Base-by-base conservation (phyloP, 2,797 vertebrate genomes). In the Lithobates sylvaticus region DNA sequence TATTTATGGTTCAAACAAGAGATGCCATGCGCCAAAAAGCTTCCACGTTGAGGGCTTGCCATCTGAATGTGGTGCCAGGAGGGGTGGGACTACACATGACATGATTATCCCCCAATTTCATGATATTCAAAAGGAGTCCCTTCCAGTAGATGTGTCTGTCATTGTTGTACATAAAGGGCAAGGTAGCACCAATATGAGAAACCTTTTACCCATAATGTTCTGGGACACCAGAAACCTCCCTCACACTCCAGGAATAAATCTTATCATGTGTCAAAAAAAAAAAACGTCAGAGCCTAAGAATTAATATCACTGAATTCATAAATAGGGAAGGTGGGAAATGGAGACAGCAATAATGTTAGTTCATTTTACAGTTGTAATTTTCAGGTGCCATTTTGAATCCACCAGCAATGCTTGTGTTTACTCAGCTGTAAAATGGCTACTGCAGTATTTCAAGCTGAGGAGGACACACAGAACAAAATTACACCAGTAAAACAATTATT, bases 401-500 rank as follows among this genome's bases (percentile, higher is more conserved):
- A 16, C 27, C 5, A 39, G 7, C 23, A 29, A 71, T n/a, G 34
- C 69, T 39, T 34, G 12, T 36, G 7, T 71, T 71, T 71, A 23
- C 34, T 15, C 5, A 4, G 13, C 50, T 70, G 2, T 77, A n/a
- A 68, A 79, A 70, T 70, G 42, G 65, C 47, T 58, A 21, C 2
- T 4, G 34, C 44, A 9, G 16, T 71, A 32, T 16, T 42, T 54
- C 50, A 21, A 26, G 23, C 32, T 32, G 73, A 39, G 9, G 73
- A 39, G 9, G 71, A 34, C n/a, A 44, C 23, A 58, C 44, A 36
- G 39, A 72, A 81, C 16, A 73, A 34, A 26, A 73, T 73, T 50
- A 81, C 47, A 21, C n/a, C 15, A 61, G 23, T 82, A 82, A 82
- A 61, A 54, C 58, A 74, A 73, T 82, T 73, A 74, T 65, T 23